Evolutionary conservation across 2,797 vertebrate genomes (phyloP).

Genomic region (Numenius phaeopus): DNA sequence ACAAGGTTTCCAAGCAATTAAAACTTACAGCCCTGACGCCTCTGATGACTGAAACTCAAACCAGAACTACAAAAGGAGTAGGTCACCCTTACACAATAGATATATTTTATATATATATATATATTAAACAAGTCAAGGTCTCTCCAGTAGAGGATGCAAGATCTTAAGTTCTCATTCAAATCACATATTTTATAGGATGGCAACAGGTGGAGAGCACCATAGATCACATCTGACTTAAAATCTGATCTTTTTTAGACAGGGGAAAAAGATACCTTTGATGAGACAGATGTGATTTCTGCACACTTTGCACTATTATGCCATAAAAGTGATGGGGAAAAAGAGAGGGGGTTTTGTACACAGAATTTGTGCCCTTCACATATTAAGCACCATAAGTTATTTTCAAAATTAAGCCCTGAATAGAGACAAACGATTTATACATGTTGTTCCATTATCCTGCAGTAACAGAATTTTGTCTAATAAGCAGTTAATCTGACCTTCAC

Average conservation of each 20-base stretch:
- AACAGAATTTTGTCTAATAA: background rate
- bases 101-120: too few relatives aligned
- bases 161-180: background rate
- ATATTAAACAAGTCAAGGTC: background rate
- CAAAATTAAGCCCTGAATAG: background rate
- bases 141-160: background rate
- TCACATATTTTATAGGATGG: background rate
- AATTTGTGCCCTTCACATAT: rapidly evolving
- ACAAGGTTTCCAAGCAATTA: background rate
- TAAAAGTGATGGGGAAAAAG: background rate
- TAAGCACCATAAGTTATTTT: rapidly evolving
- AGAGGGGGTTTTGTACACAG: background rate
- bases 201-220: background rate
- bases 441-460: background rate
- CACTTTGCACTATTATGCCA: too few relatives aligned
- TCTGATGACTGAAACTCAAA: background rate
- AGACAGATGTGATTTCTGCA: background rate
- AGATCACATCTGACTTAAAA: background rate
- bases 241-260: rapidly evolving
- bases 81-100: background rate
- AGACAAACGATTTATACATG: background rate
- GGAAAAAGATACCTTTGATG: background rate
- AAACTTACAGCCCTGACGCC: background rate
- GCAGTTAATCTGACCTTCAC: background rate
- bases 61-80: background rate